phyloP scores from a whole-genome alignment of 35 echinoderm and acorn worm genomes.

The Anneissia japonica region DNA sequence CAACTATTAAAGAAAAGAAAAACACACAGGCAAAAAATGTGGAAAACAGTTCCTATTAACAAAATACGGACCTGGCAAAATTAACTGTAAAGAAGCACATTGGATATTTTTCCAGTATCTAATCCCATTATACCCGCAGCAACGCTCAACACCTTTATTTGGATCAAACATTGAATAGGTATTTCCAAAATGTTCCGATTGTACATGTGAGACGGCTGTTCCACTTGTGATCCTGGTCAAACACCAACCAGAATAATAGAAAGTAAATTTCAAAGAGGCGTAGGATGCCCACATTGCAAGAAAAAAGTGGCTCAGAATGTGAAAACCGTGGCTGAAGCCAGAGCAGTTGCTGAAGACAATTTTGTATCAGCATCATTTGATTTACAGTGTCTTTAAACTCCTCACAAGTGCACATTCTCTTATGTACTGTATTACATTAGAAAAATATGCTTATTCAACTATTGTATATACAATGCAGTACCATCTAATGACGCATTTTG shows the following conservation, averaged over 20 bases:
- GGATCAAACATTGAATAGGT: no score
- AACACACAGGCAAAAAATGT: no score
- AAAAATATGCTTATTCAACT: conserved; percentile 44
- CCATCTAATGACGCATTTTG: conserved; percentile 39
- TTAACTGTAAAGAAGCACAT: no score
- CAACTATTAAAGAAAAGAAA: no score
- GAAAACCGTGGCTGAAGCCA: conserved; percentile 29
- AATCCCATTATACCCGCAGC: no score
- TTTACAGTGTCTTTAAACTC: conserved; percentile 36
- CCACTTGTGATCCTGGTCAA: not conserved
- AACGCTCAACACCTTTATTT: no score
- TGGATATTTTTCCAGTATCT: no score
- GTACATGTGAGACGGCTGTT: no score
- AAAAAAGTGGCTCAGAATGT: conserved; percentile 40
- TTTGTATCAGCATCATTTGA: conserved; percentile 45
- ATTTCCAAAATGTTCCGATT: no score
- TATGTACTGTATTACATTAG: conserved; percentile 47
- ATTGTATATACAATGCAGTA: conserved; percentile 23
- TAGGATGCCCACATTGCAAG: conserved; percentile 47
- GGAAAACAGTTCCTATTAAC: no score
- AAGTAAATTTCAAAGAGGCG: conserved; percentile 34
- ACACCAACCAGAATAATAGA: conserved; percentile 13
- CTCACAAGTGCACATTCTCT: conserved; percentile 34
- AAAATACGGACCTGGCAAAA: no score
- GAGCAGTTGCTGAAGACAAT: conserved; percentile 22